phyloP scores from a whole-genome alignment of 2,888 invertebrate species.

The Megaustenia siamemsis region DNA sequence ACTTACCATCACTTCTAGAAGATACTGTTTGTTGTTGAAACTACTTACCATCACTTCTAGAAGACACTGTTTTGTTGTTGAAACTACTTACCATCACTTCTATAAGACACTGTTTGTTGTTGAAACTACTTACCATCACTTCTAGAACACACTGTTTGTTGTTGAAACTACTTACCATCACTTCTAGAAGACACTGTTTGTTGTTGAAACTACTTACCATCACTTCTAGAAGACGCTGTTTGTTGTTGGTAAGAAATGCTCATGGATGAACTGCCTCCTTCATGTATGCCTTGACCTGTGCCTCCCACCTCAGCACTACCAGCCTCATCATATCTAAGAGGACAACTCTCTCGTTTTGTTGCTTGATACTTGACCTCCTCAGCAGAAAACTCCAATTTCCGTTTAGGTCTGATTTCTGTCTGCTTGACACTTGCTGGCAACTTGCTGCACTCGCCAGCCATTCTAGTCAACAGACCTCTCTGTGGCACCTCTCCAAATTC shows the following conservation, averaged over 20 bases:
- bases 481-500: too few relatives aligned
- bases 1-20: too few relatives aligned
- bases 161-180: background rate
- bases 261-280: background rate
- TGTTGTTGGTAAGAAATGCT: background rate
- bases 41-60: too few relatives aligned
- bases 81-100: too few relatives aligned
- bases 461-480: too few relatives aligned
- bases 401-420: background rate
- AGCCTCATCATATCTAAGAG: background rate
- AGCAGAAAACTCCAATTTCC: background rate
- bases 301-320: background rate
- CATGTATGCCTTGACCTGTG: background rate
- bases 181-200: background rate
- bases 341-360: background rate
- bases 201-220: background rate
- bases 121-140: conserved; percentile 5
- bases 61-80: too few relatives aligned
- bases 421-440: too few relatives aligned
- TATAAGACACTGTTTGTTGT: too few relatives aligned
- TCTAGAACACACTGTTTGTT: background rate
- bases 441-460: too few relatives aligned
- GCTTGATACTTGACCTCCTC: background rate
- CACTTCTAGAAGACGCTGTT: background rate
- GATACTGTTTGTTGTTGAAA: too few relatives aligned